These are phyloP conservation scores for Cecropterus lyciades DNA, from an alignment of 1,140 invertebrate genomes.

Conservation along the genomic window DNA sequence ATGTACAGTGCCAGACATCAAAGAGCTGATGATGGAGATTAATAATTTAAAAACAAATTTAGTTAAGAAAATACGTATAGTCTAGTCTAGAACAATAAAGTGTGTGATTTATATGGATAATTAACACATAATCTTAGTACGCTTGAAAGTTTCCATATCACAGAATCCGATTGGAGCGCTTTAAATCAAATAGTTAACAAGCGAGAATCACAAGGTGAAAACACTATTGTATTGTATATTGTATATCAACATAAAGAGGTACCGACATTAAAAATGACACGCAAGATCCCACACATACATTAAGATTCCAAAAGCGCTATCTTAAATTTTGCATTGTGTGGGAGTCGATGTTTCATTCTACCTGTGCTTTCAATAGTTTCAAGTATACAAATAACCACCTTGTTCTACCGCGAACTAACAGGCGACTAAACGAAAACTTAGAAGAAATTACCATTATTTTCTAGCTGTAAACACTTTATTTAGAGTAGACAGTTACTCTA, in stretches of 20 bases:
- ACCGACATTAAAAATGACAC: slow-evolving; percentile 10
- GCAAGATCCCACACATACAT: slow-evolving; percentile 10
- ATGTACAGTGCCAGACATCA: too few species aligned
- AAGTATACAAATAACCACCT: slow-evolving; percentile 1
- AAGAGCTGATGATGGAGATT: too few species aligned
- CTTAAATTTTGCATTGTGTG: slow-evolving; percentile 31
- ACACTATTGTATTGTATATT: slow-evolving; percentile 19
- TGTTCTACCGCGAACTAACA: background rate
- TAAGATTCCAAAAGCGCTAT: slow-evolving; percentile 28
- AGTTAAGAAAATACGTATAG: too few species aligned
- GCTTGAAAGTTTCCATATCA: too few species aligned
- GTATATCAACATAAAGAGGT: slow-evolving; percentile 7
- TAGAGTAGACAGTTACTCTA: too few species aligned
- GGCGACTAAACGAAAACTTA: background rate
- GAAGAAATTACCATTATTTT: background rate
- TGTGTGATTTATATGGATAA: too few species aligned
- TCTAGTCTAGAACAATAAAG: too few species aligned
- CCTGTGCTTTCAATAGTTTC: slow-evolving; percentile 51
- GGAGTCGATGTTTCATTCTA: slow-evolving; percentile 42
- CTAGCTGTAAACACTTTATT: too few species aligned
- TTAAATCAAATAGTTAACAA: slow-evolving; percentile 1
- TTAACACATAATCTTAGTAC: too few species aligned
- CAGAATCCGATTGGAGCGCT: background rate
- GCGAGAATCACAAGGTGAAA: background rate
- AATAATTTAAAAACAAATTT: too few species aligned